Percentiles rank a stretch among this genome's conserved stretches.
Evolutionary conservation across 1,140 invertebrate genomes (phyloP).

Genomic region (Lysiphlebus fabarum): DNA sequence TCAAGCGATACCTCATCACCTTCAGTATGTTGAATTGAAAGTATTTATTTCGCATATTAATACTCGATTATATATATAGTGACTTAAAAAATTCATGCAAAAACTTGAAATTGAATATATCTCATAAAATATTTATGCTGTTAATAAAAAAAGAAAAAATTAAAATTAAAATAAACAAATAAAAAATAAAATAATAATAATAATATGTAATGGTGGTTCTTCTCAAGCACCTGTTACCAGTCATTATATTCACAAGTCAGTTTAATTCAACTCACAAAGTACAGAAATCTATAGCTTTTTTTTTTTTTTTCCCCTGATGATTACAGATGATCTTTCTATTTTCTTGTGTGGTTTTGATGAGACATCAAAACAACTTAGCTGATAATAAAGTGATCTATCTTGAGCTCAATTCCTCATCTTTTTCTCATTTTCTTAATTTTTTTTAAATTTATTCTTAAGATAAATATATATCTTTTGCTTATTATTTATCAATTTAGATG

Average conservation of each 20-base stretch:
- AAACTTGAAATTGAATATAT: slow-evolving; percentile 1
- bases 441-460: neutral
- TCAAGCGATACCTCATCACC: slow-evolving; percentile 21
- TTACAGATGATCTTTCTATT: too few relatives aligned
- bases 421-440: too few relatives aligned
- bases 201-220: neutral
- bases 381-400: too few relatives aligned
- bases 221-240: slow-evolving; percentile 13
- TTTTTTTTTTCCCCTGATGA: too few relatives aligned
- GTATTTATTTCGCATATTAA: slow-evolving; percentile 17
- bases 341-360: too few relatives aligned
- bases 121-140: neutral
- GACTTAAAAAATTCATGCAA: neutral
- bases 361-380: too few relatives aligned
- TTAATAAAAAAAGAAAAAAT: neutral
- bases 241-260: slow-evolving; percentile 3
- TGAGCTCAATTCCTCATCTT: too few relatives aligned
- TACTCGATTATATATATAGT: neutral
- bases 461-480: neutral
- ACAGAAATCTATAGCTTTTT: too few relatives aligned
- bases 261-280: too few relatives aligned
- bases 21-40: slow-evolving; percentile 16
- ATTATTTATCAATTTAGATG: neutral
- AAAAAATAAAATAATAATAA: neutral
- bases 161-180: neutral